Evolutionary conservation across 2,888 invertebrate species (phyloP).

Genomic region (Ptychoptera albimana): DNA sequence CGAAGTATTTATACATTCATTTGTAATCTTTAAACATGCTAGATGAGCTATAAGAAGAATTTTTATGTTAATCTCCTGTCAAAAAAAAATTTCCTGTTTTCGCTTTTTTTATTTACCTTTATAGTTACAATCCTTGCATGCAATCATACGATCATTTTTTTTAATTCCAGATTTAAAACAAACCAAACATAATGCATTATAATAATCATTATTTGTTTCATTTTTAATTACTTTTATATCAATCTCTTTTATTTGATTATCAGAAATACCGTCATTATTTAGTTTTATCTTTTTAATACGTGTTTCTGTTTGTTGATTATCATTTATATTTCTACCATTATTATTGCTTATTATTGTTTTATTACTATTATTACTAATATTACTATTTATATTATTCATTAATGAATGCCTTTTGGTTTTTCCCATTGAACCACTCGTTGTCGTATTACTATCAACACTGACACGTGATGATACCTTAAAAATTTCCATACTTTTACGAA

Average conservation of each 20-base stretch:
- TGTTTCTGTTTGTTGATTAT: background rate
- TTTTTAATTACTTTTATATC: background rate
- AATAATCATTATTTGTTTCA: background rate
- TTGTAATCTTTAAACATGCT: conserved; percentile 49
- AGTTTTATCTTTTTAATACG: background rate
- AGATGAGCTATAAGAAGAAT: conserved; percentile 40
- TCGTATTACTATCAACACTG: background rate
- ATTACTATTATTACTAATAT: background rate
- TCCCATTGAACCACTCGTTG: no score
- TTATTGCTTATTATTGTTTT: no score
- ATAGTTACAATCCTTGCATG: conserved; percentile 7
- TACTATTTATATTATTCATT: background rate
- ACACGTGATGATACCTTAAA: background rate
- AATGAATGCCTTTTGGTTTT: background rate
- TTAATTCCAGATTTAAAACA: conserved; percentile 8
- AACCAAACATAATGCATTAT: conserved; percentile 8
- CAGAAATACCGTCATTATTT: background rate
- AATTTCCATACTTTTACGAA: conserved; percentile 12
- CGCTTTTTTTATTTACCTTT: conserved; percentile 4
- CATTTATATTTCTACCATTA: background rate
- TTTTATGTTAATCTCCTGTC: background rate
- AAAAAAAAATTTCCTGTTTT: conserved; percentile 1
- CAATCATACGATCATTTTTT: conserved; percentile 5
- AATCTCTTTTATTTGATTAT: background rate
- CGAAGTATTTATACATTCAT: conserved; percentile 43